A percentile compares a stretch with the other conserved stretches of the same genome.
phyloP scores from a whole-genome alignment of 2,888 invertebrate genomes.

The Bembecia ichneumoniformis region DNA sequence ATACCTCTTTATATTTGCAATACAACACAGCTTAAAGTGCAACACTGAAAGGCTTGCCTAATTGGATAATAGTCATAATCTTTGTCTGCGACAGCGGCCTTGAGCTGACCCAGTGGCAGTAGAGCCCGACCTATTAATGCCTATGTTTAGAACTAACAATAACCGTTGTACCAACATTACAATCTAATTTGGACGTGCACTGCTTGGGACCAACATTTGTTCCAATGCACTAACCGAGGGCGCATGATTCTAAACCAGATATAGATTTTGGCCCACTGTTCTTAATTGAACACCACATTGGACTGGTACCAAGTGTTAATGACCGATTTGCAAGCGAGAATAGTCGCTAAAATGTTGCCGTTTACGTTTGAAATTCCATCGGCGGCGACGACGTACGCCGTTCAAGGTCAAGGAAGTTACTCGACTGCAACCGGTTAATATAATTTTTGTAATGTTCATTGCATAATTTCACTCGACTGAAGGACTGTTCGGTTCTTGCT shows the following conservation, averaged over 20 bases:
- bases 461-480: background rate
- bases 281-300: slow-evolving; percentile 58
- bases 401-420: slow-evolving; percentile 40
- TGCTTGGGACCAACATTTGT: background rate
- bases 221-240: background rate
- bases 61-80: slow-evolving; percentile 62
- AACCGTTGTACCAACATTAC: background rate
- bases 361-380: slow-evolving; percentile 32
- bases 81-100: slow-evolving; percentile 36
- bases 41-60: slow-evolving; percentile 46
- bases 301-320: slow-evolving; percentile 62
- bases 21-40: slow-evolving; percentile 12
- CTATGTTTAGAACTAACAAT: background rate
- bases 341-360: slow-evolving; percentile 29
- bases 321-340: slow-evolving; percentile 39
- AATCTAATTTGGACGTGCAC: background rate
- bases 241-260: slow-evolving; percentile 28
- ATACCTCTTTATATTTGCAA: too few species aligned
- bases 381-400: slow-evolving; percentile 6
- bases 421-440: background rate
- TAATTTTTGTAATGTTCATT: background rate
- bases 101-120: slow-evolving; percentile 28
- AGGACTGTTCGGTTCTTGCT: too few species aligned
- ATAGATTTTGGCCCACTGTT: slow-evolving; percentile 57
- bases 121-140: background rate